A percentile compares a stretch with the other conserved stretches of the same genome.
phyloP scores from a whole-genome alignment of 2,113 vertebrate species.

The Lasiurus cinereus region DNA sequence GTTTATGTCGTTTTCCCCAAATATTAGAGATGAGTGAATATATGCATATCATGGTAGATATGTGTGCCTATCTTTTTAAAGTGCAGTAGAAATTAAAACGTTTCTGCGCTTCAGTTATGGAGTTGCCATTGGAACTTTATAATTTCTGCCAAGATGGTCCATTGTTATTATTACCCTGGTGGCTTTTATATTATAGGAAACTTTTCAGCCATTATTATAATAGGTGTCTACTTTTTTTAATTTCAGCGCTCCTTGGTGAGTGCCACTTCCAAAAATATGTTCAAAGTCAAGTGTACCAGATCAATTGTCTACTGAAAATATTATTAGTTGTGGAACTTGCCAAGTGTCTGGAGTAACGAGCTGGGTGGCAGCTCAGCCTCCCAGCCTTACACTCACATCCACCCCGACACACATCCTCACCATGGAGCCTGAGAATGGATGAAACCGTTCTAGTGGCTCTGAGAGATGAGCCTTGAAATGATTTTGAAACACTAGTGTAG shows the following conservation, averaged over 20 bases:
- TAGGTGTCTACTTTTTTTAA: not conserved
- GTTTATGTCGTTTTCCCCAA: constrained; percentile 36
- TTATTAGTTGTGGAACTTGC: not conserved
- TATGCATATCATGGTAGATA: constrained; percentile 22
- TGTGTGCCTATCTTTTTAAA: constrained; percentile 42
- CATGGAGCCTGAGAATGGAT: not conserved
- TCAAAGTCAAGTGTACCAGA: not conserved
- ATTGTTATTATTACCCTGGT: not conserved
- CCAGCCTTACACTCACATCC: not conserved
- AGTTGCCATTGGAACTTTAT: not conserved
- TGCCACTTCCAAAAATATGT: not conserved
- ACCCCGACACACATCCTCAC: not conserved
- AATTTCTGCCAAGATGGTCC: constrained; percentile 15
- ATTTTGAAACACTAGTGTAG: not conserved
- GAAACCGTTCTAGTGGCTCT: not conserved
- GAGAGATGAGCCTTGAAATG: not conserved
- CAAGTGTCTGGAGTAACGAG: not conserved
- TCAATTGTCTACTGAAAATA: not conserved
- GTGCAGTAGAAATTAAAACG: constrained; percentile 1
- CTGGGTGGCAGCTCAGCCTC: not conserved
- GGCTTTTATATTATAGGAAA: not conserved
- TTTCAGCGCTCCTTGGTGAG: not conserved
- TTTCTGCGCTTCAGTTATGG: constrained; percentile 13
- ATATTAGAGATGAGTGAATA: not conserved
- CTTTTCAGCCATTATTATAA: not conserved